Base-by-base conservation (phyloP, 2,113 vertebrate species). In the Ia io region DNA sequence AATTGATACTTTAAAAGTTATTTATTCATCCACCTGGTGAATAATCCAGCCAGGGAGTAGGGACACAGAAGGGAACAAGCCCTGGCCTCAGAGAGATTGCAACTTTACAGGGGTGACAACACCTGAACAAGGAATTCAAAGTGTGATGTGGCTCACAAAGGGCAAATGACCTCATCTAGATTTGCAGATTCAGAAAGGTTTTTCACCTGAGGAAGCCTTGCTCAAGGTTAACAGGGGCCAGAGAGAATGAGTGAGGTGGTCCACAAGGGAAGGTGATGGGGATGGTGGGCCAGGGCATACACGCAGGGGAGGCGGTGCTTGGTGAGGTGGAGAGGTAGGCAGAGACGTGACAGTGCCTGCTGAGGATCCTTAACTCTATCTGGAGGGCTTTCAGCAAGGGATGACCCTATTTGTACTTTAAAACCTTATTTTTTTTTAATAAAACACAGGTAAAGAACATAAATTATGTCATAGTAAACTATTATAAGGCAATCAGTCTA, bases 1-100 rank as follows among this genome's bases (percentile, higher is more conserved):
- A 63, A 78, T 88, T 40, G 88, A 23, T n/a, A 84, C 59, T 49
- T 88, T 59, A 35, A 53, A 79, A 83, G 47, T 79, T 79, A 84
- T 56, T 79, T 44, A 79, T 70, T 3, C 44, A 65, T 47, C n/a
- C 16, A 65, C 47, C 3, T 1, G 28, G 17, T 23, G 22, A 84
- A 71, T 65, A 88, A 84, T 40, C n/a, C 28, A 86, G 71, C 42
- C 53, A 11, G 37, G 9, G 14, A 53, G 7, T 23, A 30, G 22
- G 44, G 40, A 9, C 3, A 11, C 56, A 85, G 30, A 79, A 11
- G 28, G 25, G 2, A 84, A 49, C 69, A 25, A 49, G 28, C 2
- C 40, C 8, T 11, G 37, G 47, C 28, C 16, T 79, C 47, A 30
- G 61, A 30, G 65, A 74, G 79, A 35, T 67, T 56, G 56, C 32